Base-by-base conservation (phyloP, 2,797 vertebrate species). In the Sebastes jordani region DNA sequence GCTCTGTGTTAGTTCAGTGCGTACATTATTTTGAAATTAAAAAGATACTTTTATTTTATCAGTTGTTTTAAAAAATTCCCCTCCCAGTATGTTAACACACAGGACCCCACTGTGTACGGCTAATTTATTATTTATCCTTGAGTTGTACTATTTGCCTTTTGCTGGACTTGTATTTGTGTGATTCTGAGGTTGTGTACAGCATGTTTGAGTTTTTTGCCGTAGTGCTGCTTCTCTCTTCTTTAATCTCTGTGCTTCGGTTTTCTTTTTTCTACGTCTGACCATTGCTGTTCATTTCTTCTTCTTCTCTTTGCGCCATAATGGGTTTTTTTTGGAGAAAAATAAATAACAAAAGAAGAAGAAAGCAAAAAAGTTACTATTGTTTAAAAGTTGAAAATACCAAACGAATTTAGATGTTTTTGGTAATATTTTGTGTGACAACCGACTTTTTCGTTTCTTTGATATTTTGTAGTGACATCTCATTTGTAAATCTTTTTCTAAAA, bases 391-490 rank as follows among this genome's bases (percentile, higher is more conserved):
- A 92, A 85, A 93, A 95, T 95, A 95, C 94, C 95, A 96, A 96
- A 95, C 94, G 66, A 89, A 90, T 94, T 83, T 94, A 90, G 88
- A 94, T 95, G 94, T 95, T 93, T 95, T 96, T 92, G 93, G 94
- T 95, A 95, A 96, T 95, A 94, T 96, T 95, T 96, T 95, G 93
- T 95, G 95, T 96, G 96, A 94, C 88, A 59, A 95, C 91, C 90
- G 84, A 92, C 86, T 94, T 94, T 93, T 91, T 92, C 10, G 18
- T 93, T 94, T 69, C 90, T 95, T 96, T 93, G 84, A 95, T 94
- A 96, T 95, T 99, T 99, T 98, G 96, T 98, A 98, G 97, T 97
- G 97, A 97, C 97, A 98, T 98, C 97, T 98, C 98, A 98, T 98
- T 98, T 98, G 97, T 98, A 98, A 98, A 97, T 97, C 97, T 96